Percentiles rank a stretch among this genome's conserved stretches.
Conservation (phyloP, 2,113 vertebrate species). For the Callospermophilus lateralis region DNA sequence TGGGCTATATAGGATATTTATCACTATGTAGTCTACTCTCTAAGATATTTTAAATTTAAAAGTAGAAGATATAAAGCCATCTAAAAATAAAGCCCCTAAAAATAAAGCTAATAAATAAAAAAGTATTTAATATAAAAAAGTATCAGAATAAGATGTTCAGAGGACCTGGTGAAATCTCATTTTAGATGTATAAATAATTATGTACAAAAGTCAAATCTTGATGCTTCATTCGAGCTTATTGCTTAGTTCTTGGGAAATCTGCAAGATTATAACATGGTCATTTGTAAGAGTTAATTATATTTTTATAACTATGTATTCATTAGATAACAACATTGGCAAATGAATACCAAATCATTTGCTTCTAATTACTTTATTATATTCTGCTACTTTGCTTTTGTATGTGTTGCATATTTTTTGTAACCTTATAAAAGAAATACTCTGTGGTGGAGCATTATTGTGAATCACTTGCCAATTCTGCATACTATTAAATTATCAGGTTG, state of each 20-base stretch:
- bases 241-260: neutral
- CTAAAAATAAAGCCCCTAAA: neutral
- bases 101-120: neutral
- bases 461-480: neutral
- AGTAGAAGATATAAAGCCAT: neutral
- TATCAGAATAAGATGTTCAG: neutral
- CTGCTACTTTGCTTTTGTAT: neutral
- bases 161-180: neutral
- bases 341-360: neutral
- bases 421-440: neutral
- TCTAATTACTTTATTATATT: neutral
- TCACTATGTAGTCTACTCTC: neutral
- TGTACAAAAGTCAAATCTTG: neutral
- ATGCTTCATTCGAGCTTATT: neutral
- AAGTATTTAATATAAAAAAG: neutral
- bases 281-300: neutral
- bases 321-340: neutral
- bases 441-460: neutral
- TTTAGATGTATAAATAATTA: neutral
- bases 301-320: neutral
- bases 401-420: no score
- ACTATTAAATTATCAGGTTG: neutral
- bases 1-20: neutral
- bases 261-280: fast-evolving
- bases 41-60: neutral